Percentiles rank a stretch among this genome's conserved stretches.
Evolutionary conservation across 1,140 invertebrate species (phyloP).

Genomic region (Drosophila santomea): DNA sequence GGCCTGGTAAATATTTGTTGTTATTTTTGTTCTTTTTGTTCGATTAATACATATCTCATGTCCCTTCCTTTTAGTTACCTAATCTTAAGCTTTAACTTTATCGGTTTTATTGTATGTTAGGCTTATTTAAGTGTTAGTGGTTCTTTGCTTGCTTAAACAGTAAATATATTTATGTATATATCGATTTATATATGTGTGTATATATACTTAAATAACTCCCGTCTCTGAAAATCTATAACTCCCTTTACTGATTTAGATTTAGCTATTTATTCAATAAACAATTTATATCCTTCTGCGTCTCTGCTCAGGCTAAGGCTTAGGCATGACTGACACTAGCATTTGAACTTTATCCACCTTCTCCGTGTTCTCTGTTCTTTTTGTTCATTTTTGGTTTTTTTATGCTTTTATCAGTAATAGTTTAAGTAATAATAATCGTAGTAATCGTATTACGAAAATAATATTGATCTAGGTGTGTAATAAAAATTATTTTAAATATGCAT

Average conservation of each 20-base stretch:
- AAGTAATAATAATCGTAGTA: conserved; percentile 68
- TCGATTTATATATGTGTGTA: conserved; percentile 45
- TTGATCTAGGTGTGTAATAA: conserved; percentile 65
- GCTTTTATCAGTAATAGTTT: conserved; percentile 55
- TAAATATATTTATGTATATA: conserved; percentile 65
- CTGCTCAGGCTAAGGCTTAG: conserved; percentile 48
- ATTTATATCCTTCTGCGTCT: conserved; percentile 45
- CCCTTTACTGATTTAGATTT: conserved; percentile 73
- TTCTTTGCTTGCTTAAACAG: conserved; percentile 78
- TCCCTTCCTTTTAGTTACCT: conserved; percentile 42
- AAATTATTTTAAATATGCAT: conserved; percentile 73
- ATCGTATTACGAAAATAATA: conserved; percentile 81
- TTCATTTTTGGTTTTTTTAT: conserved; percentile 11
- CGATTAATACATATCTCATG: conserved; percentile 68
- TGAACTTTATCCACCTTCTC: conserved; percentile 40
- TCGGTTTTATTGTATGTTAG: conserved; percentile 66
- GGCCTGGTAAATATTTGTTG: conserved; percentile 63
- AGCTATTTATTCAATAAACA: conserved; percentile 72
- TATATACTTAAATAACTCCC: conserved; percentile 66
- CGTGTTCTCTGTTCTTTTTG: conserved; percentile 12
- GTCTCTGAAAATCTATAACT: conserved; percentile 66
- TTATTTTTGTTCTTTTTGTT: conserved; percentile 38
- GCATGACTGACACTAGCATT: conserved; percentile 60
- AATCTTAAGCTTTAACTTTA: conserved; percentile 68
- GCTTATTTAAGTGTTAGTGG: conserved; percentile 81